Evolutionary conservation across 2,113 vertebrate genomes (phyloP).

Genomic region (Callipepla squamata): DNA sequence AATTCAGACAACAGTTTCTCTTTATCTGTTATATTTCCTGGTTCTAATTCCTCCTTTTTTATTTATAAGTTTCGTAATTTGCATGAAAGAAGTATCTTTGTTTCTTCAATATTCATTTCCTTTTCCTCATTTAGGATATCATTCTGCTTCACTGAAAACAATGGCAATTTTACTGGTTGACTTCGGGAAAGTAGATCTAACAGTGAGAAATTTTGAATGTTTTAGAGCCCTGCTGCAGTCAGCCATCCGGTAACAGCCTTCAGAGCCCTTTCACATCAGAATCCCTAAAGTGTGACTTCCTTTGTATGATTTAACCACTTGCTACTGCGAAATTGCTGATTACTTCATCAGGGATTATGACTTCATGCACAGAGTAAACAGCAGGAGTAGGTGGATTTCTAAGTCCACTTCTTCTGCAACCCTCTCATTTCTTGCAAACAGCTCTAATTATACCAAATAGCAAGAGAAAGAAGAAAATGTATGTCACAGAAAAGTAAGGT

Average conservation of each 20-base stretch:
- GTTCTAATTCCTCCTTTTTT: constrained; percentile 60
- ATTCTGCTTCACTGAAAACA: constrained; percentile 43
- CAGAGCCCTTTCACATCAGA: constrained; percentile 6
- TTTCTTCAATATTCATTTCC: constrained; percentile 61
- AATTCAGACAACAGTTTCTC: constrained; percentile 51
- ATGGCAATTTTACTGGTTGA: constrained; percentile 24
- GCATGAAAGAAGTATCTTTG: constrained; percentile 66
- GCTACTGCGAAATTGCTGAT: constrained; percentile 10
- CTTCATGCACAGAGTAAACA: constrained; percentile 47
- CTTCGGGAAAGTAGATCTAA: neutral
- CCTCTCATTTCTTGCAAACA: constrained; percentile 64
- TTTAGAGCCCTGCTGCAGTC: neutral
- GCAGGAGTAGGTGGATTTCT: constrained; percentile 37
- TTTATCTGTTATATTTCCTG: constrained; percentile 62
- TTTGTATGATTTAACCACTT: constrained; percentile 29
- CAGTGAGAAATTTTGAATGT: neutral
- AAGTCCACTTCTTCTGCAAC: neutral
- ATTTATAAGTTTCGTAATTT: constrained; percentile 63
- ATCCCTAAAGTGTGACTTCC: constrained; percentile 21
- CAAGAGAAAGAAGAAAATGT: constrained; percentile 1
- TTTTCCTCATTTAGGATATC: constrained; percentile 25
- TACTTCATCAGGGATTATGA: constrained; percentile 65
- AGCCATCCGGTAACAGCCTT: neutral
- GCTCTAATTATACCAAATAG: neutral
- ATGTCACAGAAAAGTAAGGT: neutral